Conservation (phyloP, 2,888 invertebrate genomes). For the Erebia aethiops region DNA sequence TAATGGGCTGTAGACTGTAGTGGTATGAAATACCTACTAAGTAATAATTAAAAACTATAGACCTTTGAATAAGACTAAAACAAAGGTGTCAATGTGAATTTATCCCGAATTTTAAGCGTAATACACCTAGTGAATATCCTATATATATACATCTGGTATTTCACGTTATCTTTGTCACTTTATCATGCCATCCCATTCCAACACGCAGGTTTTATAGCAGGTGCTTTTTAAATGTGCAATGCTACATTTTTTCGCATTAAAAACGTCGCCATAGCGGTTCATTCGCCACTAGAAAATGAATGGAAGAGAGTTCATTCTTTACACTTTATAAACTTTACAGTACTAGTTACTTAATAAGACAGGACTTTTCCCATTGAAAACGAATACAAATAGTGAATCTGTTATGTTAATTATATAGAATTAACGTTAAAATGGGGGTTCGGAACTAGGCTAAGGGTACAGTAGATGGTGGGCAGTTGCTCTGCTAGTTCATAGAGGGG, state of each 20-base stretch:
- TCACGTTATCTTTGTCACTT: conserved; percentile 40
- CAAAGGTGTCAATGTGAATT: background rate
- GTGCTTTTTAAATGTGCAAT: conserved; percentile 52
- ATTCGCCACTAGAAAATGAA: conserved; percentile 50
- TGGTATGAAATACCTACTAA: too few species aligned
- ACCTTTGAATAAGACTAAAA: background rate
- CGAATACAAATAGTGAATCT: too few species aligned
- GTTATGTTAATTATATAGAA: too few species aligned
- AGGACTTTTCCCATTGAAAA: background rate
- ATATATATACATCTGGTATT: conserved; percentile 34
- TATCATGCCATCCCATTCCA: conserved; percentile 33
- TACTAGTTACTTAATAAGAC: background rate
- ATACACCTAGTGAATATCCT: background rate
- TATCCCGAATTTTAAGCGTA: background rate
- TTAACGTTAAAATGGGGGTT: too few species aligned
- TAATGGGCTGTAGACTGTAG: too few species aligned
- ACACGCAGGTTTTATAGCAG: conserved; percentile 48
- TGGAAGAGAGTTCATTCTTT: conserved; percentile 52
- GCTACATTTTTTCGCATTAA: conserved; percentile 60
- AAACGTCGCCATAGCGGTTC: conserved; percentile 59
- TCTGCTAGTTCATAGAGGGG: too few species aligned
- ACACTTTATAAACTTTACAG: background rate
- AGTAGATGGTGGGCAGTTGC: too few species aligned
- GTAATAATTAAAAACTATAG: too few species aligned
- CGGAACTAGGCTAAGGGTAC: too few species aligned